Conservation (phyloP, 2,888 invertebrate genomes). For the Anticlea derivata region DNA sequence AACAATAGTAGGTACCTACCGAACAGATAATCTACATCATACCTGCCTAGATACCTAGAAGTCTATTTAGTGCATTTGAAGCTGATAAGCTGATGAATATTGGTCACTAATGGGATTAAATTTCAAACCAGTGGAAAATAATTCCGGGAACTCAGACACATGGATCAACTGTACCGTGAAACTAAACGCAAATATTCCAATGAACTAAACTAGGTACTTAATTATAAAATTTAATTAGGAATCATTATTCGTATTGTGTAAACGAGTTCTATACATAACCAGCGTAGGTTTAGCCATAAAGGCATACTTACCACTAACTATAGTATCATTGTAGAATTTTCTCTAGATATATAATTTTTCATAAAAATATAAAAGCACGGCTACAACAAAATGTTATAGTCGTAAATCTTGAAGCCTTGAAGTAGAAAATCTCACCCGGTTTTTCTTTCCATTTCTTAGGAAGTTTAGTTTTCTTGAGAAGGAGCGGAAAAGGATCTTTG, state of each 20-base stretch:
- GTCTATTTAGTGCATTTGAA: conserved; percentile 6
- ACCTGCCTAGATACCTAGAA: too few species aligned
- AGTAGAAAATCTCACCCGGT: conserved; percentile 64
- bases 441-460: conserved; percentile 88
- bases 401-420: conserved; percentile 21
- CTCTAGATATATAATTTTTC: background rate
- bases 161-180: conserved; percentile 5
- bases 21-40: too few species aligned
- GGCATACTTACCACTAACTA: too few species aligned
- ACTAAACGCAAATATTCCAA: background rate
- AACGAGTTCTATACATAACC: too few species aligned
- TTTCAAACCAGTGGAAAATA: conserved; percentile 8
- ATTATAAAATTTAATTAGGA: background rate
- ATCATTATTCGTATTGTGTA: too few species aligned
- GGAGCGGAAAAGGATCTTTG: conserved; percentile 89
- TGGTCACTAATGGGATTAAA: conserved; percentile 15
- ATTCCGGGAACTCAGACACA: background rate
- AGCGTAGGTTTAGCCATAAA: too few species aligned
- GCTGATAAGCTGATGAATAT: conserved; percentile 24
- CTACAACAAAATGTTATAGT: conserved; percentile 15
- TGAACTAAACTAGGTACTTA: background rate
- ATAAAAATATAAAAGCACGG: conserved; percentile 12
- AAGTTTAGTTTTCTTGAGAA: conserved; percentile 89
- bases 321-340: background rate
- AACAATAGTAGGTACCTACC: too few species aligned